Evolutionary conservation across 2,797 vertebrate species (phyloP).

Genomic region (Hephaestus fuliginosus): DNA sequence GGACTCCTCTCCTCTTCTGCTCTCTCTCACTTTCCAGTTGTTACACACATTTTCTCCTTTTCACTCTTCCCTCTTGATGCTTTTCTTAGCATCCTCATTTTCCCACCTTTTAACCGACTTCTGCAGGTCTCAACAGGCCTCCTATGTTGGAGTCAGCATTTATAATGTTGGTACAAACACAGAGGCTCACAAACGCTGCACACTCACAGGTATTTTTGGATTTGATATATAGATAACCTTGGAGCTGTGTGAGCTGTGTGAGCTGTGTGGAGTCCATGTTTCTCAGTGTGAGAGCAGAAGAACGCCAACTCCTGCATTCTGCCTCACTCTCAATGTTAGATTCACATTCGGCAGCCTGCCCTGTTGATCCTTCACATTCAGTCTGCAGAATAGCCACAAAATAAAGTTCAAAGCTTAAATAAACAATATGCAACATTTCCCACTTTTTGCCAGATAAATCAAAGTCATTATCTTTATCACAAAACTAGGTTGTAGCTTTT

Average conservation of each 20-base stretch:
- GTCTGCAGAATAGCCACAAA: neutral
- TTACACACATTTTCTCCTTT: neutral
- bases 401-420: neutral
- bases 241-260: conserved; percentile 26
- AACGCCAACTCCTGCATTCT: conserved; percentile 37
- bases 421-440: neutral
- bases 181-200: conserved; percentile 9
- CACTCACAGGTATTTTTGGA: conserved; percentile 47
- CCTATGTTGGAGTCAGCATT: conserved; percentile 54
- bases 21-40: conserved; percentile 40
- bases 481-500: neutral
- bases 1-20: neutral
- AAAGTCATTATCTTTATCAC: neutral
- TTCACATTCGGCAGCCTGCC: neutral
- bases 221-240: conserved; percentile 47
- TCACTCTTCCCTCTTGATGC: conserved; percentile 24
- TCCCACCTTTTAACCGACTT: conserved; percentile 23
- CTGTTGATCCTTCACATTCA: neutral
- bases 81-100: conserved; percentile 32
- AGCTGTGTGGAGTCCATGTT: conserved; percentile 28
- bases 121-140: conserved; percentile 46
- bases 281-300: conserved; percentile 33
- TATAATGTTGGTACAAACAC: conserved; percentile 27
- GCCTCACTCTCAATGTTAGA: conserved; percentile 21
- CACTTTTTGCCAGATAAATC: neutral